phyloP scores from a whole-genome alignment of 2,888 invertebrate species.

The Lamellibrachia columna region DNA sequence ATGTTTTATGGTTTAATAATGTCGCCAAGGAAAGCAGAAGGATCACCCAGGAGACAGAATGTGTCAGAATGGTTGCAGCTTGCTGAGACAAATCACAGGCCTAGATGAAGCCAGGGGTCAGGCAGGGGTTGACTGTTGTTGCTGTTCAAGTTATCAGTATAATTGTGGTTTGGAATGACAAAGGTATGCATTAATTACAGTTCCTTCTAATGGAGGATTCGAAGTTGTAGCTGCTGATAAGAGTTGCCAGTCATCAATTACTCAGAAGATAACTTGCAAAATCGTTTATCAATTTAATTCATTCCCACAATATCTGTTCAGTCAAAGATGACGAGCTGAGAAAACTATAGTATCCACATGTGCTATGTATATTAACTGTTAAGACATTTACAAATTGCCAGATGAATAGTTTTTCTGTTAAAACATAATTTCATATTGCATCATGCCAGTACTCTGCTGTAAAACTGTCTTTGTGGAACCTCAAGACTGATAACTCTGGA shows the following conservation, averaged over 20 bases:
- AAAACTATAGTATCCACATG: neutral
- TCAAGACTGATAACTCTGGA: neutral
- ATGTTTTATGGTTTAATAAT: slow-evolving; percentile 6
- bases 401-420: neutral
- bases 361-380: neutral
- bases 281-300: no score
- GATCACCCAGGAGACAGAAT: neutral
- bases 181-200: no score
- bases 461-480: neutral
- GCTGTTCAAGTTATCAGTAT: neutral
- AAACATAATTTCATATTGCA: neutral
- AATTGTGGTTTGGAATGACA: no score
- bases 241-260: no score
- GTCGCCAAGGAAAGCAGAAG: neutral
- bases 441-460: neutral
- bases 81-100: neutral
- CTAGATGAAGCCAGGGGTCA: neutral
- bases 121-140: neutral
- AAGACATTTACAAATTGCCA: neutral
- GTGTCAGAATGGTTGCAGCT: neutral
- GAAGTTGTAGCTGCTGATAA: no score
- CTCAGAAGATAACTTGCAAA: no score
- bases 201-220: no score
- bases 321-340: no score
- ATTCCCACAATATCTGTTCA: no score